A percentile compares a stretch with the other conserved stretches of the same genome.
Conservation (phyloP, 1,140 invertebrate genomes). For the Ericerus pela region DNA sequence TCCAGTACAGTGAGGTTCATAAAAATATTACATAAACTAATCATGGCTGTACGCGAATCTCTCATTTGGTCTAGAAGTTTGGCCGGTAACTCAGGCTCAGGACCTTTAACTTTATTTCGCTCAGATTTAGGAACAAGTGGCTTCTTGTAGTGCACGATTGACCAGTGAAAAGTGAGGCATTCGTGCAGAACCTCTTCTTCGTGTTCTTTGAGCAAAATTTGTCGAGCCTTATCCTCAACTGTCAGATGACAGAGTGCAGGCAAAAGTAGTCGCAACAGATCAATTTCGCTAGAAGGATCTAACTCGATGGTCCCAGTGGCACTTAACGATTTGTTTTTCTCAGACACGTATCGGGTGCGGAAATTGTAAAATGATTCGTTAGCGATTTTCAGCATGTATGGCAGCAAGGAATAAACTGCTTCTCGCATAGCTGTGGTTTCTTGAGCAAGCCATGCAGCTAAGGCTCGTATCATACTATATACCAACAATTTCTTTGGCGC, state of each 20-base stretch:
- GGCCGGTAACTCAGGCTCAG: conserved; percentile 53
- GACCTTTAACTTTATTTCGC: conserved; percentile 51
- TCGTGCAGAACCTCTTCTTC: conserved; percentile 66
- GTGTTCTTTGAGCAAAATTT: conserved; percentile 61
- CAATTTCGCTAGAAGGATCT: conserved; percentile 46
- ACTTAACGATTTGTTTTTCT: conserved; percentile 38
- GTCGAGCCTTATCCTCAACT: conserved; percentile 70
- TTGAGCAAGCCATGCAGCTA: conserved; percentile 77
- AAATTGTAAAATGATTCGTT: conserved; percentile 67
- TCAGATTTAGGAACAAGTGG: conserved; percentile 62
- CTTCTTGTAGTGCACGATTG: conserved; percentile 69
- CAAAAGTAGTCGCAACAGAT: conserved; percentile 63
- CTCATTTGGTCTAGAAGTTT: conserved; percentile 62
- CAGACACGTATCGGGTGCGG: conserved; percentile 30
- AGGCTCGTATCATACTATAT: conserved; percentile 62
- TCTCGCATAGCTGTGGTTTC: conserved; percentile 77
- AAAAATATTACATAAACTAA: conserved; percentile 75
- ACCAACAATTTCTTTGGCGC: conserved; percentile 57
- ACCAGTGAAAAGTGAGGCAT: conserved; percentile 67
- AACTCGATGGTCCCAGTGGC: conserved; percentile 36
- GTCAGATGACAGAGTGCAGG: conserved; percentile 79
- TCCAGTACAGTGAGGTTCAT: conserved; percentile 85
- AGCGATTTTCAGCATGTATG: conserved; percentile 57
- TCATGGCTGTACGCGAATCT: conserved; percentile 63
- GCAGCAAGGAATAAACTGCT: conserved; percentile 61